Percentiles rank a stretch among this genome's conserved stretches.
phyloP scores from a whole-genome alignment of 2,113 vertebrate species.

The Chaenogobius annularis region DNA sequence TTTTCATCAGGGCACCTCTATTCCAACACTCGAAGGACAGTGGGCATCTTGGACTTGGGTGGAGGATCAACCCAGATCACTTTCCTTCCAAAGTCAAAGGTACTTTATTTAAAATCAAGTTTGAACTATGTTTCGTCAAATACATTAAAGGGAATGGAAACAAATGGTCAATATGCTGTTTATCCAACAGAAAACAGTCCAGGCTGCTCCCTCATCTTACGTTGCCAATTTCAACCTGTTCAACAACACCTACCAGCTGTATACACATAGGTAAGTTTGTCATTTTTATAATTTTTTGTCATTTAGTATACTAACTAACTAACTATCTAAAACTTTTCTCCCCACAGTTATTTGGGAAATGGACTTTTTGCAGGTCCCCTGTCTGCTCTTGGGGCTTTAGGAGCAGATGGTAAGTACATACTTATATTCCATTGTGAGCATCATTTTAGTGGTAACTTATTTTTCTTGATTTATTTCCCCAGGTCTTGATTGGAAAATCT shows the following conservation, averaged over 20 bases:
- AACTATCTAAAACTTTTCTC: slow-evolving; percentile 21
- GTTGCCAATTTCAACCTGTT: slow-evolving; percentile 92
- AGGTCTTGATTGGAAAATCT: slow-evolving; percentile 80
- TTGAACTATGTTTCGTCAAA: background rate
- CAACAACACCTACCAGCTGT: slow-evolving; percentile 90
- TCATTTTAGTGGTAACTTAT: slow-evolving; percentile 13
- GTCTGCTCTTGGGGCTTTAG: slow-evolving; percentile 89
- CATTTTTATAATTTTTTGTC: background rate
- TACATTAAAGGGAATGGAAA: background rate
- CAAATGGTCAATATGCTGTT: slow-evolving; percentile 9
- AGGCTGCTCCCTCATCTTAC: slow-evolving; percentile 83
- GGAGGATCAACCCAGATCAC: slow-evolving; percentile 98
- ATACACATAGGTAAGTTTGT: slow-evolving; percentile 92
- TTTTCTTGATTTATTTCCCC: slow-evolving; percentile 24
- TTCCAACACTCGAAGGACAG: slow-evolving; percentile 81
- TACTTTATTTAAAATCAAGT: slow-evolving; percentile 55
- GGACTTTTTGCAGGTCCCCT: slow-evolving; percentile 90
- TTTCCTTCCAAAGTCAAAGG: slow-evolving; percentile 90
- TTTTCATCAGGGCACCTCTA: slow-evolving; percentile 86
- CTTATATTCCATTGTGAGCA: background rate
- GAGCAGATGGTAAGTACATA: slow-evolving; percentile 81
- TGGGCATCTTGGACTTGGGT: slow-evolving; percentile 94
- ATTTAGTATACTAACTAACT: background rate
- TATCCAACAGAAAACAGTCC: slow-evolving; percentile 84
- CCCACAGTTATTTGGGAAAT: slow-evolving; percentile 91